Evolutionary conservation across 2,888 invertebrate genomes (phyloP), one percentile per base, ranked within the genome.

Genomic region (Leptinotarsa juncta): DNA sequence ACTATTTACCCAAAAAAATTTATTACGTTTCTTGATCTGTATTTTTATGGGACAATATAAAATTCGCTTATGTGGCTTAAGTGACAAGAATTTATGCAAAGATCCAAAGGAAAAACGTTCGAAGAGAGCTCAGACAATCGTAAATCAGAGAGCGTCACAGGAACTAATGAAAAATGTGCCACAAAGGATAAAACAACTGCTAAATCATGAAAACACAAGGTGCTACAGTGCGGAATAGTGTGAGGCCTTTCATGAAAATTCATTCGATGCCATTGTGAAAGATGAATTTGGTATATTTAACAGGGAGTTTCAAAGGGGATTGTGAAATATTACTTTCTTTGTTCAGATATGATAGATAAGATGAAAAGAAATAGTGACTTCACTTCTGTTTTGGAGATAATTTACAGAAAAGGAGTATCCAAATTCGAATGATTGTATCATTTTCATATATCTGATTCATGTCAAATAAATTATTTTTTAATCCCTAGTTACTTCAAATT

Each of bases 111-210:
- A 81, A 80, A 81, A 80, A 80, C 80, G 79, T 76, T 57, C 74
- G 72, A 74, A 77, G 78, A 62, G 79, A 75, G 77, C 79, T 77
- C 77, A 79, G 79, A 81, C 77, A 80, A 77, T 77, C 81, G 81
- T 84, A 83, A 83, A 83, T 84, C 83, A 84, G 75, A 74, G 60
- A 77, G 72, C 78, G 80, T 78, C 78, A 75, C 78, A 75, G 75
- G 77, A 82, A 81, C 79, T 83, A 82, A 83, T 83, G 83, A 83
- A 83, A 83, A 82, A 83, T 82, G 81, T 81, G 80, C 78, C 82
- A 74, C 79, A 80, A 77, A 78, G 76, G 76, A 72, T 77, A 80
- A 79, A 78, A 80, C 79, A 79, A 79, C 73, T 75, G 72, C 72
- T 73, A 72, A 73, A 76, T 77, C 79, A 72, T 73, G 70, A 76